Evolutionary conservation across 2,797 vertebrate species (phyloP), one percentile per base, ranked within the genome.

Genomic region (Halcyon leucocephala): DNA sequence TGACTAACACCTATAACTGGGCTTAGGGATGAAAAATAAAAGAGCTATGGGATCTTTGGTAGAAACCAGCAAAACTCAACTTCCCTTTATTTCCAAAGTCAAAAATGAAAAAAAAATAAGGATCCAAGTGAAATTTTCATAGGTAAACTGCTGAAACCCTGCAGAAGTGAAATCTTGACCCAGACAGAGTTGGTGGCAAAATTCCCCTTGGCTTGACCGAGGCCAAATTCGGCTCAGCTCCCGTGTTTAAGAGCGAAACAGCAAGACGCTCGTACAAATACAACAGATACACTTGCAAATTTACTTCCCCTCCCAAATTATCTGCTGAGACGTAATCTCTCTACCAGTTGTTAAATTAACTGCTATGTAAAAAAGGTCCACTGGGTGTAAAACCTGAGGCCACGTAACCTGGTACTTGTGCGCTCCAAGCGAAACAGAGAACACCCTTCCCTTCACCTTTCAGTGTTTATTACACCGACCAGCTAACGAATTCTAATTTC

Each of bases 1-100:
- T 95, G 94, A 93, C 62, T 96, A 96, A 93, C 81, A 64, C 41
- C 64, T 77, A 31, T 31, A 73, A 89, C 9, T 67, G 12, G 64
- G 37, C 64, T 92, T 52, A 48, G 33, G 35, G 71, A 48, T 73
- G 39, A 86, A 95, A 94, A 95, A 69, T 15, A 42, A 46, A 49
- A 49, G 28, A 74, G 31, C 35, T 49, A 48, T 8, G 22, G 17
- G 60, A 51, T 39, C 52, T 86, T 46, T 20, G 31, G 41, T 18
- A 84, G n/a, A 77, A 90, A 91, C 5, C 41, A 84, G 41, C 10
- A 81, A 60, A 79, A 51, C 33, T 42, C 64, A 71, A 25, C 48
- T 86, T 42, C 17, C 58, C 35, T 35, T 84, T 31, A 55, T 60
- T 89, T 54, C 39, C 48, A 6, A 82, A 89, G 25, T 19, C 5